These are phyloP conservation scores for Camponotus pennsylvanicus DNA, from an alignment of 1,140 invertebrate species.

Conservation along the genomic window DNA sequence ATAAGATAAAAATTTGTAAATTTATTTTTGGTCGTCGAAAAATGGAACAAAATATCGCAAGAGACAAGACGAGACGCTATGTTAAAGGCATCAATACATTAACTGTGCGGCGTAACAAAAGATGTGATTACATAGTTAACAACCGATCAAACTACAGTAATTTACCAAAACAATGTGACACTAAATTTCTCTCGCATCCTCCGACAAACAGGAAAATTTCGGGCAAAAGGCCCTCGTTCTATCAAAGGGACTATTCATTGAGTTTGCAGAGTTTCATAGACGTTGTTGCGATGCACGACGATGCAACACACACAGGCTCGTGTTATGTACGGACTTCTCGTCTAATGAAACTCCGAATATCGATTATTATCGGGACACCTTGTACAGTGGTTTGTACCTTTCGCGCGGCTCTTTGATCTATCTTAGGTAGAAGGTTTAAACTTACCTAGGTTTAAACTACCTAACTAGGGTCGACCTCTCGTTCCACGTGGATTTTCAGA, in stretches of 20 bases:
- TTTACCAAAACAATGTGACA: background rate
- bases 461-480: background rate
- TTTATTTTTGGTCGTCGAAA: background rate
- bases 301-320: background rate
- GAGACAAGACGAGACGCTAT: background rate
- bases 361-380: constrained; percentile 51
- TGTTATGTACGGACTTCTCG: background rate
- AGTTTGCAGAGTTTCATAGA: constrained; percentile 59
- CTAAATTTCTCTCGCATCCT: constrained; percentile 22
- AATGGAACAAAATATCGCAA: background rate
- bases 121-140: background rate
- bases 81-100: constrained; percentile 29
- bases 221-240: background rate
- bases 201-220: constrained; percentile 24
- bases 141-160: background rate
- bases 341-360: constrained; percentile 64
- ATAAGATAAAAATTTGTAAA: background rate
- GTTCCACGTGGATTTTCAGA: constrained; percentile 12
- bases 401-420: constrained; percentile 62
- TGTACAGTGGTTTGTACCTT: constrained; percentile 15
- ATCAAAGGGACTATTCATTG: constrained; percentile 53
- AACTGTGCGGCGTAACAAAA: background rate
- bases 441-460: background rate
- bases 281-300: background rate
- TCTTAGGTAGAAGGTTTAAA: constrained; percentile 10